Evolutionary conservation across 1,140 invertebrate species (phyloP).

Genomic region (Trachelipus rathkii): DNA sequence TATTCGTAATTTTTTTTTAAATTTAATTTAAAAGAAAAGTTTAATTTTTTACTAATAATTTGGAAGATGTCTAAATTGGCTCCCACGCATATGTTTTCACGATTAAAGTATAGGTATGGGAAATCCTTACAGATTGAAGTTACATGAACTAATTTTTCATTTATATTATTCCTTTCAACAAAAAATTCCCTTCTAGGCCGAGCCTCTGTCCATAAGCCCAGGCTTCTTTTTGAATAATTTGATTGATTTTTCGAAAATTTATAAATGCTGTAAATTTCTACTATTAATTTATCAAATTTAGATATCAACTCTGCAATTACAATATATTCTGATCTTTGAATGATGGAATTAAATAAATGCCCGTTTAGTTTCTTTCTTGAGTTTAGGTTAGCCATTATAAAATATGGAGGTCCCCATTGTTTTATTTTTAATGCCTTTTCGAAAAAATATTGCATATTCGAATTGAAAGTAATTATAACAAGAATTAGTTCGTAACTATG

Average conservation of each 20-base stretch:
- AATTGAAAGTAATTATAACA: too few relatives aligned
- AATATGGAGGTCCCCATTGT: neutral
- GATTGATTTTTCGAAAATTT: neutral
- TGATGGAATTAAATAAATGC: neutral
- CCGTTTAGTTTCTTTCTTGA: neutral
- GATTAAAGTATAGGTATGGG: neutral
- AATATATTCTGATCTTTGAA: conserved; percentile 3
- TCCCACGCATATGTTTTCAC: neutral
- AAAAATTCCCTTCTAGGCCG: neutral
- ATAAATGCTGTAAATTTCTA: neutral
- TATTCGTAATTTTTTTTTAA: too few relatives aligned
- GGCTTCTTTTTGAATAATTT: neutral
- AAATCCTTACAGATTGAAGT: conserved; percentile 1
- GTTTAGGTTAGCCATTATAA: neutral
- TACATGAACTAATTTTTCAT: neutral
- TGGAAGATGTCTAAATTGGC: neutral
- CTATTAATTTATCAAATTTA: neutral
- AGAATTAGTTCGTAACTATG: too few relatives aligned
- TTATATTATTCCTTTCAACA: neutral
- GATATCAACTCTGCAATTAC: neutral
- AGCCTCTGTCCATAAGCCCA: neutral
- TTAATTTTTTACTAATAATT: neutral
- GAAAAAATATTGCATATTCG: too few relatives aligned
- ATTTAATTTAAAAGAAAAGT: neutral
- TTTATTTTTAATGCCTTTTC: too few relatives aligned